These are phyloP conservation scores for Cerastis leucographa DNA, from an alignment of 2,888 invertebrate species.

Conservation along the genomic window DNA sequence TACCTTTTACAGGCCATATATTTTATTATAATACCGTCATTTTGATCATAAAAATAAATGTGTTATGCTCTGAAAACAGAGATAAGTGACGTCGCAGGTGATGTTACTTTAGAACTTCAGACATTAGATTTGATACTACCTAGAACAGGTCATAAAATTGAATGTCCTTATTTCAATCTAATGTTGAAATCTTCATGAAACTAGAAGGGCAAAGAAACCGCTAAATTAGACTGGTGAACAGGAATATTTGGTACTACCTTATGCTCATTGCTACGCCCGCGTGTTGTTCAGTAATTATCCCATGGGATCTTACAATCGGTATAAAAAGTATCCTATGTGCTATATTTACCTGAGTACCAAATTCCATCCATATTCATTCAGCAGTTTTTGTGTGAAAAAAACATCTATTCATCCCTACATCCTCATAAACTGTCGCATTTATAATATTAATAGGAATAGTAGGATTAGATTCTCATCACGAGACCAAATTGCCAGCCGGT, in stretches of 20 bases:
- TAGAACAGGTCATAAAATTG: neutral
- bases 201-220: neutral
- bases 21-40: constrained; percentile 34
- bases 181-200: neutral
- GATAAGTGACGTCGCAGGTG: constrained; percentile 36
- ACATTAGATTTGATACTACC: constrained; percentile 12
- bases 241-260: neutral
- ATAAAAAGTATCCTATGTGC: too few relatives aligned
- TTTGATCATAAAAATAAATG: constrained; percentile 52
- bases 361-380: too few relatives aligned
- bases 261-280: too few relatives aligned
- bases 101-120: constrained; percentile 16
- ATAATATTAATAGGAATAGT: too few relatives aligned
- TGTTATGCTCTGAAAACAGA: constrained; percentile 43
- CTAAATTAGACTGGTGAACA: neutral
- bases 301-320: too few relatives aligned
- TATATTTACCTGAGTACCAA: too few relatives aligned
- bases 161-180: neutral
- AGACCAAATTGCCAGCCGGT: neutral
- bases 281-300: too few relatives aligned
- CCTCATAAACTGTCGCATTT: too few relatives aligned
- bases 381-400: too few relatives aligned
- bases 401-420: too few relatives aligned
- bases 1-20: constrained; percentile 18
- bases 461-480: neutral